Base-by-base conservation (phyloP, 1,140 invertebrate genomes). In the Wasmannia auropunctata region DNA sequence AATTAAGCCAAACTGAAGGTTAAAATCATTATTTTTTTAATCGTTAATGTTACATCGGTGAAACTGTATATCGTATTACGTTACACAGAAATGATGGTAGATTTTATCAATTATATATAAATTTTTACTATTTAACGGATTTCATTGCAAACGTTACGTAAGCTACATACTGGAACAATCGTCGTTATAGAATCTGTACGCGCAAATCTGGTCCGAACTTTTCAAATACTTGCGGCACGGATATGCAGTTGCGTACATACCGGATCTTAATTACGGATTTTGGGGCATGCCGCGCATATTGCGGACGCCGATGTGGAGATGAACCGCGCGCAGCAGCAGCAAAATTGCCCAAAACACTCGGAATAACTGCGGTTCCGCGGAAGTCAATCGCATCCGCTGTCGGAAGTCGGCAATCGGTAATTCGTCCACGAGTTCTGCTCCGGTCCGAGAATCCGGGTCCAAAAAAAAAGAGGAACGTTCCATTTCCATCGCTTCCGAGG, bases 271-370 rank as follows among this genome's bases (percentile, higher is more conserved):
- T 83, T 72, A 83, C 79, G 51, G 25, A 19, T 83, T 83, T 83
- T 74, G 37, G 65, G 58, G 25, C 79, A 60, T 83, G 14, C 67
- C 67, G 25, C 40, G 79, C 65, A 83, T 83, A 83, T 72, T 60
- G 51, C 79, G 65, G 67, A 83, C 25, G 67, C 37, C 67, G 8
- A 14, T 74, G 37, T 43, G 51, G 51, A 46, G 79, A 83, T 83
- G 51, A 83, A 74, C 51, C 67, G 37, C 54, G 31, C 14, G 37
- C 37, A 8, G 43, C 43, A 11, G 28, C 79, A 43, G 65, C 79
- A 74, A 83, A 83, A 83, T 83, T 72, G 54, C 67, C 67, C 79
- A 83, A 83, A 83, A 83, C 67, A 65, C 28, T 74, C 54, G 79
- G n/a, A 43, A 62, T 74, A 58, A 74, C 51, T 72, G 67, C 63